Evolutionary conservation across 2,888 invertebrate species (phyloP).

Genomic region (Andrena chrysosceles): DNA sequence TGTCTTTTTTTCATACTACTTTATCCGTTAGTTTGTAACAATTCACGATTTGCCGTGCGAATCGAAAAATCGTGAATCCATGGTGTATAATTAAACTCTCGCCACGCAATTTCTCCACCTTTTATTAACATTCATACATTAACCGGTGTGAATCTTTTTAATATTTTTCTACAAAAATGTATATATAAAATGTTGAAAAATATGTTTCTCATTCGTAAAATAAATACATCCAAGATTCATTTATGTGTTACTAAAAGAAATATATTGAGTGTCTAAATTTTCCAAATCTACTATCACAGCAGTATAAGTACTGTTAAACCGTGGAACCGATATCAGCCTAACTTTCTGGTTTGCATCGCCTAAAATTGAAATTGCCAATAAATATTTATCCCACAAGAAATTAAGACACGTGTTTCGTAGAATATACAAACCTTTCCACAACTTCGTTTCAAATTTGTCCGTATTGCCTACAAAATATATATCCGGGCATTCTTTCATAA

Average conservation of each 20-base stretch:
- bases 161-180: neutral
- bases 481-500: conserved; percentile 93
- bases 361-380: conserved; percentile 78
- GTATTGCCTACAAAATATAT: conserved; percentile 96
- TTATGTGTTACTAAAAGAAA: conserved; percentile 86
- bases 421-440: conserved; percentile 87
- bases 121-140: no score
- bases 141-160: no score
- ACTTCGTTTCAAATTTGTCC: conserved; percentile 89
- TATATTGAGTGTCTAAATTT: conserved; percentile 90
- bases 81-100: neutral
- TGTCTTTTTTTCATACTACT: conserved; percentile 39
- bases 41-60: neutral
- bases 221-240: neutral
- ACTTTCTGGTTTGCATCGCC: conserved; percentile 89
- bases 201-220: neutral
- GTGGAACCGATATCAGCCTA: conserved; percentile 92
- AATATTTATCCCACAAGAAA: neutral
- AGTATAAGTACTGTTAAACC: conserved; percentile 90
- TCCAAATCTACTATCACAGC: conserved; percentile 93
- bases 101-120: no score
- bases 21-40: conserved; percentile 9
- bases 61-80: neutral
- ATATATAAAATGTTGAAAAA: conserved; percentile 15
- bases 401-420: neutral